Evolutionary conservation across 2,797 vertebrate genomes (phyloP), one percentile per base, ranked within the genome.

Genomic region (Sebastes trivittatus): DNA sequence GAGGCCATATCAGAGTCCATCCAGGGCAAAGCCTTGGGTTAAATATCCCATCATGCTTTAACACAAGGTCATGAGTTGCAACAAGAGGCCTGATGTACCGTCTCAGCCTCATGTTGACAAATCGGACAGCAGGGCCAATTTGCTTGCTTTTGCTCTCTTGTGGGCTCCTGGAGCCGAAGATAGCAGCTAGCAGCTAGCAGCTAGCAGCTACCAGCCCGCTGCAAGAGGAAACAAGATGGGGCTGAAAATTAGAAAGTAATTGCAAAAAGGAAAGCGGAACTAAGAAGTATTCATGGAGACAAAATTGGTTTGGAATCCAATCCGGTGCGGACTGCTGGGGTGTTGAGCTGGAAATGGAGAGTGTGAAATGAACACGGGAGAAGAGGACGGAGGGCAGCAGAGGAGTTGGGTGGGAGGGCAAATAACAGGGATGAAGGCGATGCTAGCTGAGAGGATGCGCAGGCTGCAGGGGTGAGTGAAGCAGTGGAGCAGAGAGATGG

Each of bases 281-380:
- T 86, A 91, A 86, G 64, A 84, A 65, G 72, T 74, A 83, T 80
- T 84, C 83, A 80, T 42, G 29, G 64, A 70, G 72, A 56, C 61
- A 69, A 89, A 89, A 89, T 87, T 84, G 83, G 83, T 84, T 80
- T 78, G 65, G 81, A 86, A 87, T 89, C 77, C 81, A 84, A 88
- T 85, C 42, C 74, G 79, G 70, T n/a, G 38, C 4, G n/a, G 46
- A 46, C 32, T 29, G 49, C 56, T 36, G 6, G 64, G 60, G 66
- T 81, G 84, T 75, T 63, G 68, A 78, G 79, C 75, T 67, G 62
- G 73, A 82, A 73, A 82, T 66, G 69, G 23, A 87, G 67, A 59
- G 54, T 77, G 77, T 72, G 74, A 81, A 82, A 87, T 77, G 77
- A 78, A 75, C 55, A 79, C 13, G 56, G 67, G 32, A 55, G 64